Evolutionary conservation across 2,888 invertebrate genomes (phyloP), one percentile per base, ranked within the genome.

Genomic region (Meliscaeva auricollis): DNA sequence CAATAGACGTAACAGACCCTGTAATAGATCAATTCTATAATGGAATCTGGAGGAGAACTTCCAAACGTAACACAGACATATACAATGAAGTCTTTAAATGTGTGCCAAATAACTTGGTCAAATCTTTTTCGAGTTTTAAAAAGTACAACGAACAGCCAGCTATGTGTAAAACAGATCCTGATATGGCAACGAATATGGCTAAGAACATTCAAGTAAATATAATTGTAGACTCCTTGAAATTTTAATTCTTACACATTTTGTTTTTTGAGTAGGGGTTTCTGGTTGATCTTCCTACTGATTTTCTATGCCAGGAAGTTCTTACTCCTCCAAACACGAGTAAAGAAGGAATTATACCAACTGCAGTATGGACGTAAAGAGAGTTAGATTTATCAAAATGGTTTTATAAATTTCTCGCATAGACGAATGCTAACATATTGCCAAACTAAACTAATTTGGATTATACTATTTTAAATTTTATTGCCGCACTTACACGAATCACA

Each of bases 71-170:
- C 91, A 98, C 99, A 0, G 94, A 96, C 87, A 94, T 98, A 60
- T 99, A 96, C 92, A 98, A 99, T 90, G 95, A 97, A 93, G 97
- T 98, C 0, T 99, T 99, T 93, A 96, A 96, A 89, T 96, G 97
- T 87, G 94, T 98, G 89, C 99, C 99, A 6, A 96, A 96, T 0
- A 96, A 99, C 92, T 93, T 93, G 85, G 95, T 98, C 0, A 95
- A 95, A 88, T 95, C 95, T 3, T 98, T 98, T 91, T 94, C 94
- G 0, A 95, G 96, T 88, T 93, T 98, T 50, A 95, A 94, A 90
- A 94, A 94, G 54, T 97, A 96, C 91, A 96, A 96, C 90, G 95
- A 95, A 76, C 95, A 96, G 84, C 93, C 94, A 56, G 94, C 96
- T 0, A 91, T 99, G 11, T 95, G 95, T 91, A 94, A 95, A 77